These are phyloP conservation scores for Neostethus bicornis DNA, from an alignment of 2,797 vertebrate genomes.

Conservation along the genomic window DNA sequence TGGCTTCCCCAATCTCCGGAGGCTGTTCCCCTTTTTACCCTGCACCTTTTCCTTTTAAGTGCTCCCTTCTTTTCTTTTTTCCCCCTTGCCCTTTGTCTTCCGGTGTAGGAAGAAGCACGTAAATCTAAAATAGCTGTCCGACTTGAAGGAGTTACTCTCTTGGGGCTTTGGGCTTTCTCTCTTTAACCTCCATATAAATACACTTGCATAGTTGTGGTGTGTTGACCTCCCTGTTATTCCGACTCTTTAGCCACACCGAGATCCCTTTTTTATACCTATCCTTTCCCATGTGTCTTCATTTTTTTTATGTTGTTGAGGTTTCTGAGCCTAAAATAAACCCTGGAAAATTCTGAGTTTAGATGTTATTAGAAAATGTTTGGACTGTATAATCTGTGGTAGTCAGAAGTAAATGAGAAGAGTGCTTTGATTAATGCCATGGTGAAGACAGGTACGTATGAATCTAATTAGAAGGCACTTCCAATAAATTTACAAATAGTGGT, in stretches of 20 bases:
- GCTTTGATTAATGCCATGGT: conserved; percentile 1
- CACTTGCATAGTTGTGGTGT: conserved; percentile 48
- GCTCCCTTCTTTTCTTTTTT: conserved; percentile 22
- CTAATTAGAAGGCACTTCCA: conserved; percentile 24
- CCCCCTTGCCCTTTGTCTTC: conserved; percentile 20
- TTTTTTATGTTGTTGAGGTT: conserved; percentile 15
- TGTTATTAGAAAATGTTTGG: conserved; percentile 2
- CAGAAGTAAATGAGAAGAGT: conserved; percentile 9
- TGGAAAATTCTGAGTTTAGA: conserved; percentile 1
- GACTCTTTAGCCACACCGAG: conserved; percentile 26
- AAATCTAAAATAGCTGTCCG: conserved; percentile 28
- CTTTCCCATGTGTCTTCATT: conserved; percentile 15
- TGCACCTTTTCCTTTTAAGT: conserved; percentile 35
- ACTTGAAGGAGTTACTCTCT: conserved; percentile 27
- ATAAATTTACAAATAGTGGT: conserved; percentile 34
- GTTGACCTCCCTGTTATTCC: conserved; percentile 49
- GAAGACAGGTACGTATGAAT: conserved; percentile 12
- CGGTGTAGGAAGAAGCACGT: conserved; percentile 8
- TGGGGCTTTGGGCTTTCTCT: conserved; percentile 37
- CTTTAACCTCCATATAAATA: conserved; percentile 35
- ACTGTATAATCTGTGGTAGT: conserved; percentile 2
- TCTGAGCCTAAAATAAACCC: conserved; percentile 20
- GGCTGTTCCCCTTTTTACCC: conserved; percentile 20
- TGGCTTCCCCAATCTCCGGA: conserved; percentile 26
- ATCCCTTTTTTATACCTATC: conserved; percentile 18